phyloP scores from a whole-genome alignment of 2,113 vertebrate species.

The Macrotis lagotis region DNA sequence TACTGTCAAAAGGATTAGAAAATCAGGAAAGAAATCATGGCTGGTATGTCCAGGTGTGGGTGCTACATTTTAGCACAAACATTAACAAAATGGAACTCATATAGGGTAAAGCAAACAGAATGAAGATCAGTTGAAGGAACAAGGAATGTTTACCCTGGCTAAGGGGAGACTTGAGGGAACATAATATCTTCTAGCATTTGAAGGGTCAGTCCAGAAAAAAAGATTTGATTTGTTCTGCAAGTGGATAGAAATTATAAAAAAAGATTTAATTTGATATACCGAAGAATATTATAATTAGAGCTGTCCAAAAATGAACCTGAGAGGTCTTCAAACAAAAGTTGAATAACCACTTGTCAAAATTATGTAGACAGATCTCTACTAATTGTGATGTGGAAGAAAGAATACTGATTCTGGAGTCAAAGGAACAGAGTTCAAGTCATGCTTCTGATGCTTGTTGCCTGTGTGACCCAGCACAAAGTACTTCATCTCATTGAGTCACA shows the following conservation, averaged over 20 bases:
- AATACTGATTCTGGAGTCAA: background rate
- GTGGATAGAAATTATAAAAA: background rate
- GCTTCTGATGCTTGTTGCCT: background rate
- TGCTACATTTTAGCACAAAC: background rate
- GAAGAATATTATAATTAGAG: background rate
- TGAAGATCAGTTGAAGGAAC: background rate
- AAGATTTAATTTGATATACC: background rate
- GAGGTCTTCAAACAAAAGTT: background rate
- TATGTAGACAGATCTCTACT: background rate
- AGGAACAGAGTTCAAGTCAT: background rate
- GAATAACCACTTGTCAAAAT: background rate
- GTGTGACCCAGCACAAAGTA: background rate
- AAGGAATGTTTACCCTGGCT: background rate
- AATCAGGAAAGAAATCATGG: background rate
- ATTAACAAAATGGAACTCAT: background rate
- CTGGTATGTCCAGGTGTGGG: background rate
- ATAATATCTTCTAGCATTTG: background rate
- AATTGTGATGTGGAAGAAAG: background rate
- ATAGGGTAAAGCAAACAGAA: background rate
- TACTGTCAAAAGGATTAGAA: background rate
- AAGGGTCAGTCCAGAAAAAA: background rate
- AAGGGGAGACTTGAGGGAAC: background rate
- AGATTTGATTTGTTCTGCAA: background rate
- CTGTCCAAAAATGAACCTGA: background rate
- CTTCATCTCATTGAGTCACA: background rate